Evolutionary conservation across 1,140 invertebrate genomes (phyloP).

Genomic region (Mactra quadrangularis): DNA sequence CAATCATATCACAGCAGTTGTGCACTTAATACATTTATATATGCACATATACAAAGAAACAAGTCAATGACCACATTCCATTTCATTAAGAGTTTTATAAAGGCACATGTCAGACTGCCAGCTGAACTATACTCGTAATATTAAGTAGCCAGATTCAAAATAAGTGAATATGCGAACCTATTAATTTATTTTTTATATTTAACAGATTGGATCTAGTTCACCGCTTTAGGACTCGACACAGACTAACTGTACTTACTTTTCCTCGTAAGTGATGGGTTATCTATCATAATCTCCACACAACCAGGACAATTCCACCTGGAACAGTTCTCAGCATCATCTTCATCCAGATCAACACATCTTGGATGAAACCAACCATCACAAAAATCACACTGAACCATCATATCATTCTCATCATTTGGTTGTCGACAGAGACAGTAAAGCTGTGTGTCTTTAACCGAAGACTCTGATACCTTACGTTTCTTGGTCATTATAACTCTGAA

Average conservation of each 20-base stretch:
- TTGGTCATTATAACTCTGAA: not conserved
- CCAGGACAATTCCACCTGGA: not conserved
- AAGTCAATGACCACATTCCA: too few species aligned
- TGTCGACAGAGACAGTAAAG: slow-evolving; percentile 26
- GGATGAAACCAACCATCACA: not conserved
- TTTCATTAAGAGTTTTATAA: too few species aligned
- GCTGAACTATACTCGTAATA: too few species aligned
- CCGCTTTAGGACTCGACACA: not conserved
- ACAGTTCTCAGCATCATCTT: not conserved
- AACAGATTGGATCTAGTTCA: not conserved
- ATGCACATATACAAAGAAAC: too few species aligned
- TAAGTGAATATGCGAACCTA: not conserved
- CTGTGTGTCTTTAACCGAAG: not conserved
- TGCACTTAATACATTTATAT: too few species aligned
- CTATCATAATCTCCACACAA: not conserved
- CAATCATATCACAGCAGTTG: too few species aligned
- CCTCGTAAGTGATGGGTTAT: not conserved
- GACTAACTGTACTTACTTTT: too few species aligned
- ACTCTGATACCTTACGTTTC: not conserved
- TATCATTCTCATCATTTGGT: not conserved
- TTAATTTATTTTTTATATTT: not conserved
- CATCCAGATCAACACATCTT: not conserved
- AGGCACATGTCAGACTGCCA: too few species aligned
- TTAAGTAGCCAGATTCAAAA: too few species aligned
- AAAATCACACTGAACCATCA: not conserved